Evolutionary conservation across 2,888 invertebrate genomes (phyloP).

Genomic region (Stegophylla sp.): DNA sequence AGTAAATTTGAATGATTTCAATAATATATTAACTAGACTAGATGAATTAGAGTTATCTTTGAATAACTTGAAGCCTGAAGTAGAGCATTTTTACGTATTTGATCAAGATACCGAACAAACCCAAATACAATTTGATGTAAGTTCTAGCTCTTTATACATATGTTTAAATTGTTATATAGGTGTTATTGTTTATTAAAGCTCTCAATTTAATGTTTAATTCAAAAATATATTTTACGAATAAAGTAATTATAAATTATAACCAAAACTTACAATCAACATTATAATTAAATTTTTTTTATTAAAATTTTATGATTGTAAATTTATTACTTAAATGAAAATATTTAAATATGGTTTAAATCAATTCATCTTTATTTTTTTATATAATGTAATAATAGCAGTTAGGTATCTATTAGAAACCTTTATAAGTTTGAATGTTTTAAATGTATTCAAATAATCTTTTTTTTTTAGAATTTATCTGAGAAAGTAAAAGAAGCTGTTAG

Average conservation of each 20-base stretch:
- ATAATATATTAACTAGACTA: conserved; percentile 75
- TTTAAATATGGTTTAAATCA: no score
- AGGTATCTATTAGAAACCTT: neutral
- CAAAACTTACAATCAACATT: neutral
- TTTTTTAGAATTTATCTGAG: conserved; percentile 66
- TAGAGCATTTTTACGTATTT: conserved; percentile 78
- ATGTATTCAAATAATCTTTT: neutral
- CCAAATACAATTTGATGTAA: conserved; percentile 69
- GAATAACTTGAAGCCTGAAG: conserved; percentile 72
- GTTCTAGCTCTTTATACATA: conserved; percentile 24
- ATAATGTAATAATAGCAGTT: no score
- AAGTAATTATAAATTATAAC: neutral
- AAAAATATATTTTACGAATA: neutral
- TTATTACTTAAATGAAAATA: no score
- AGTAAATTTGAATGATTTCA: conserved; percentile 79
- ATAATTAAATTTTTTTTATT: no score
- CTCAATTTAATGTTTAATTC: no score
- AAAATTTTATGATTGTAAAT: no score
- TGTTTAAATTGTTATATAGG: neutral
- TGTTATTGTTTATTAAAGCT: neutral
- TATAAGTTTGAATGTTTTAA: neutral
- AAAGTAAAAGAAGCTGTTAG: conserved; percentile 69
- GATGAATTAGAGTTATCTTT: conserved; percentile 74
- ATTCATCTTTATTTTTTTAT: no score
- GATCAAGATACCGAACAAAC: conserved; percentile 74